These are phyloP conservation scores for Pyxicephalus adspersus DNA, from an alignment of 2,113 vertebrate species.

Conservation along the genomic window DNA sequence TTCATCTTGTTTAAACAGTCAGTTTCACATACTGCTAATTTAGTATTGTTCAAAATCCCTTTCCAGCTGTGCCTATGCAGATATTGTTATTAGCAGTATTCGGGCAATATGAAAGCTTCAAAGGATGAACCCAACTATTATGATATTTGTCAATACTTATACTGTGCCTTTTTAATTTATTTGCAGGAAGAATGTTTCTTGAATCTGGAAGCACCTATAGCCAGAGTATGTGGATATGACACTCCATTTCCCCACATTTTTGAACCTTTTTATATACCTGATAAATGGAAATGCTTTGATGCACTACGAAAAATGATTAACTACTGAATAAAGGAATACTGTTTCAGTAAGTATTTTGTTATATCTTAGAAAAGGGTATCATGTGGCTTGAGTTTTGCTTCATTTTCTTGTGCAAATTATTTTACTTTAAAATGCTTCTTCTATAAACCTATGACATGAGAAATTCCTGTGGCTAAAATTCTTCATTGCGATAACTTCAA, in stretches of 20 bases:
- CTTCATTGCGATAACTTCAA: too few relatives aligned
- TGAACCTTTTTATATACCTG: slow-evolving; percentile 97
- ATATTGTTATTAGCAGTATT: slow-evolving; percentile 31
- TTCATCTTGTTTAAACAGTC: slow-evolving; percentile 29
- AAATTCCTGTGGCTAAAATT: too few relatives aligned
- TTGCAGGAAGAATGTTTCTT: slow-evolving; percentile 94
- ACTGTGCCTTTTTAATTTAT: slow-evolving; percentile 54
- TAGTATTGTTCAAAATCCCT: slow-evolving; percentile 18
- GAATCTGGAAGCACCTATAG: slow-evolving; percentile 94
- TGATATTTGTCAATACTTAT: slow-evolving; percentile 39
- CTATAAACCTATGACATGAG: too few relatives aligned
- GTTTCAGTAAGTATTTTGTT: slow-evolving; percentile 41
- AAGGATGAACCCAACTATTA: slow-evolving; percentile 13
- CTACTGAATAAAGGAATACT: slow-evolving; percentile 75
- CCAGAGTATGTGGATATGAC: slow-evolving; percentile 95
- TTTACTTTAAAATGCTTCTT: too few relatives aligned
- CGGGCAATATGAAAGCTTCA: slow-evolving; percentile 1
- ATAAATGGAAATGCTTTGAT: slow-evolving; percentile 99
- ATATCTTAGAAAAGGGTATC: not conserved
- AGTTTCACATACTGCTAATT: slow-evolving; percentile 38
- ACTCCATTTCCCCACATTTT: slow-evolving; percentile 97
- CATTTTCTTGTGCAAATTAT: too few relatives aligned
- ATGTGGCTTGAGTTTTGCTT: too few relatives aligned
- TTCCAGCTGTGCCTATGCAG: slow-evolving; percentile 42
- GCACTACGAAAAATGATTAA: slow-evolving; percentile 94